Percentiles rank a stretch among this genome's conserved stretches.
These are phyloP conservation scores for Piaya cayana DNA, from an alignment of 2,113 vertebrate genomes.

Conservation along the genomic window DNA sequence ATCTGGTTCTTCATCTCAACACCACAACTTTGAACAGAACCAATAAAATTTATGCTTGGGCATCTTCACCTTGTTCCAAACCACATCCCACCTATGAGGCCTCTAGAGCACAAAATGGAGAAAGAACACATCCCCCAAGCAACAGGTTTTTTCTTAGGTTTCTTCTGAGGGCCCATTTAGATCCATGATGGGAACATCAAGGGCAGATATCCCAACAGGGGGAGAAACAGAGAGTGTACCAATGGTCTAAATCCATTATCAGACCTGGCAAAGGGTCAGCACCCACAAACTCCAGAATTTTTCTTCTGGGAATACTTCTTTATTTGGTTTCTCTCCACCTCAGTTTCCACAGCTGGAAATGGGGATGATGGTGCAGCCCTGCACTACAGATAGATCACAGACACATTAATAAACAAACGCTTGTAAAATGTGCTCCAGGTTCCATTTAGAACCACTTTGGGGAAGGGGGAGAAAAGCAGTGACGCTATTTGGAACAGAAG, in stretches of 20 bases:
- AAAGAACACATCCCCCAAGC: background rate
- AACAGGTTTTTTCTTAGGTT: background rate
- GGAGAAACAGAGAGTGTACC: background rate
- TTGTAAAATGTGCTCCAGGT: background rate
- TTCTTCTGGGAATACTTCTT: slow-evolving; percentile 13
- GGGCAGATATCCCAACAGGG: background rate
- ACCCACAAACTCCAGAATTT: slow-evolving; percentile 5
- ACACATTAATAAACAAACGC: background rate
- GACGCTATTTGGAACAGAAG: background rate
- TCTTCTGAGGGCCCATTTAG: background rate
- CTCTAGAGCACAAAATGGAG: background rate
- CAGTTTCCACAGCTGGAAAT: slow-evolving; percentile 4
- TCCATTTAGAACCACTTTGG: background rate
- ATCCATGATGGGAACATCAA: background rate
- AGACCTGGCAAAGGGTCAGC: background rate
- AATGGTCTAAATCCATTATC: background rate
- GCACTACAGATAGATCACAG: background rate
- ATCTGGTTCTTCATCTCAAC: background rate
- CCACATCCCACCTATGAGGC: accelerated
- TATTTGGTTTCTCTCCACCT: background rate
- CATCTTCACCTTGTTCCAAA: background rate
- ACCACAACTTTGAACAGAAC: background rate
- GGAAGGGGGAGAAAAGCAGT: background rate
- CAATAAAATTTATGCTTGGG: background rate
- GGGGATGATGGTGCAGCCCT: background rate